phyloP scores from a whole-genome alignment of 1,140 invertebrate genomes.

The Campoletis sonorensis region DNA sequence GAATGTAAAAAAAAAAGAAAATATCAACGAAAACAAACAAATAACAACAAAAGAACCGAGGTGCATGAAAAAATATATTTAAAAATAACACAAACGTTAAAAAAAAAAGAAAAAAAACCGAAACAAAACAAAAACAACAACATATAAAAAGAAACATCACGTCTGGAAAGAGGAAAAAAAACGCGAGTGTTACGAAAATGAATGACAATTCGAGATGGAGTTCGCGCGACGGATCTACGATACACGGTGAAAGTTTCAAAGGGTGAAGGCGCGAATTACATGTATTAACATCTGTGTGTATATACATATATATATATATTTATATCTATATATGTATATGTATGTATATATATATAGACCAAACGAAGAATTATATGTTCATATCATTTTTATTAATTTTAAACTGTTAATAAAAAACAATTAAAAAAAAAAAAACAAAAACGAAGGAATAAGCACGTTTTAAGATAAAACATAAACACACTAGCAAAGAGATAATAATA shows the following conservation, averaged over 20 bases:
- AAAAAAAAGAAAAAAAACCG: too few relatives aligned
- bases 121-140: not conserved
- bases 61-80: not conserved
- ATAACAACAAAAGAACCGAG: slow-evolving; percentile 12
- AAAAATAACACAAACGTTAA: not conserved
- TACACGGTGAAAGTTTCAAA: slow-evolving; percentile 13
- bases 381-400: slow-evolving; percentile 4
- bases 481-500: slow-evolving; percentile 51
- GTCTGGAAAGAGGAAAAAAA: slow-evolving; percentile 14
- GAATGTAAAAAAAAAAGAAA: not conserved
- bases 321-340: not conserved
- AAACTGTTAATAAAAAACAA: not conserved
- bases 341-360: too few relatives aligned
- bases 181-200: slow-evolving; percentile 23
- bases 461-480: slow-evolving; percentile 52
- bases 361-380: not conserved
- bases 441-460: not conserved
- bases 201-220: slow-evolving; percentile 27
- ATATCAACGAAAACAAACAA: not conserved
- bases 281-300: not conserved
- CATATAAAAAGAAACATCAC: not conserved
- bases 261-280: slow-evolving; percentile 1
- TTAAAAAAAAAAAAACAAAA: slow-evolving; percentile 7
- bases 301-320: slow-evolving; percentile 11
- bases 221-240: slow-evolving; percentile 14